Evolutionary conservation across 2,888 invertebrate genomes (phyloP).

Genomic region (Neocrepidodera transversa): DNA sequence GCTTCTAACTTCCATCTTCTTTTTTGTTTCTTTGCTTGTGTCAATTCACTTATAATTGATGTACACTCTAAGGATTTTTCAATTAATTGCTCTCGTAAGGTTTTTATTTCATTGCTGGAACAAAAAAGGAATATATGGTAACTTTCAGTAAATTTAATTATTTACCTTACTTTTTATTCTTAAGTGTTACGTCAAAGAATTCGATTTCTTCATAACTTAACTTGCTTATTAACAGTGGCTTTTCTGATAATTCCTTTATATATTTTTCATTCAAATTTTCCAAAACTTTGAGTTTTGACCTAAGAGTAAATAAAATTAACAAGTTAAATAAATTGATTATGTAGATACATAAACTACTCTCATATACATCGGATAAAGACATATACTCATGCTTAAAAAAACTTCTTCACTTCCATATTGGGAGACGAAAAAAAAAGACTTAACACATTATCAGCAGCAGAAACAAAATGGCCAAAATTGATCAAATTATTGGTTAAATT

Average conservation of each 20-base stretch:
- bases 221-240: constrained; percentile 27
- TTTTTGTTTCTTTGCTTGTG: constrained; percentile 40
- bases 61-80: constrained; percentile 31
- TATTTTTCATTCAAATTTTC: constrained; percentile 37
- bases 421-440: too few species aligned
- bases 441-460: too few species aligned
- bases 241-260: constrained; percentile 33
- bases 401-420: too few species aligned
- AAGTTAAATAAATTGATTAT: too few species aligned
- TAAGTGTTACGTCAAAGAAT: constrained; percentile 26
- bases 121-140: neutral
- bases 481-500: too few species aligned
- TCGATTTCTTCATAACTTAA: constrained; percentile 29
- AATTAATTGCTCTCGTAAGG: constrained; percentile 30
- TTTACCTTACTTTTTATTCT: constrained; percentile 26
- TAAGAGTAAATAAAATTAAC: too few species aligned
- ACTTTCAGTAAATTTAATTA: neutral
- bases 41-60: constrained; percentile 33
- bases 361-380: too few species aligned
- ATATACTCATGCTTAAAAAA: too few species aligned
- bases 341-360: too few species aligned
- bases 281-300: constrained; percentile 34
- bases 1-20: constrained; percentile 40
- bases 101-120: constrained; percentile 38
- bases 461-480: too few species aligned